phyloP scores from a whole-genome alignment of 1,140 invertebrate genomes.

The Agrypnia vestita region DNA sequence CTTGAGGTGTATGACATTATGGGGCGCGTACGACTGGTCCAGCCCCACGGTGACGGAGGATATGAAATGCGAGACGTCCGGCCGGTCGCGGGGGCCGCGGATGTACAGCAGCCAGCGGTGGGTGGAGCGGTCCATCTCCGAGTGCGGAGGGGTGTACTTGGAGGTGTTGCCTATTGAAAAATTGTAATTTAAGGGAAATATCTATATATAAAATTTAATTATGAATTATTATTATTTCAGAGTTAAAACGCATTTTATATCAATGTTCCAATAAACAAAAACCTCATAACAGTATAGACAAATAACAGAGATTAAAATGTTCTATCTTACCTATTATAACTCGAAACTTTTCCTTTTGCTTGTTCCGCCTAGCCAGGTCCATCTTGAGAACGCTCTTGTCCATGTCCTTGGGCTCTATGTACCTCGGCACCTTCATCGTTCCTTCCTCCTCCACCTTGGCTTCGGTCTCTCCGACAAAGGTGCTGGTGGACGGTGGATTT shows the following conservation, averaged over 20 bases:
- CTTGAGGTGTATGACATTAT: slow-evolving; percentile 87
- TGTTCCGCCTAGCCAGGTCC: slow-evolving; percentile 66
- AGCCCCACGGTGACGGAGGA: slow-evolving; percentile 87
- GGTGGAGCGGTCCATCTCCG: slow-evolving; percentile 80
- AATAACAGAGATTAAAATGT: background rate
- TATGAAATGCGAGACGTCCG: slow-evolving; percentile 78
- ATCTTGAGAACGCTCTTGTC: slow-evolving; percentile 66
- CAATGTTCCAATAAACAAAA: background rate
- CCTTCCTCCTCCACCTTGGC: slow-evolving; percentile 39
- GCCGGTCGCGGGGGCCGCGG: slow-evolving; percentile 76
- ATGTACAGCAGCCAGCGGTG: slow-evolving; percentile 95
- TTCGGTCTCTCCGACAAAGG: slow-evolving; percentile 51
- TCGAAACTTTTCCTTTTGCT: slow-evolving; percentile 68
- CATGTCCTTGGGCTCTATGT: slow-evolving; percentile 63
- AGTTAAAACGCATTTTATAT: background rate
- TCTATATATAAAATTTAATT: background rate
- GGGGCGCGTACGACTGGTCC: slow-evolving; percentile 91
- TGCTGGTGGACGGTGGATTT: background rate
- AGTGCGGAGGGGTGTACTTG: slow-evolving; percentile 83
- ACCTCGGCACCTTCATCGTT: slow-evolving; percentile 65
- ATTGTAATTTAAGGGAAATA: background rate
- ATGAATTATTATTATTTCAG: background rate
- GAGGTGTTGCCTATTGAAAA: slow-evolving; percentile 83
- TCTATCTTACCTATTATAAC: slow-evolving; percentile 68
- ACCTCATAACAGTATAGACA: background rate